Percentiles rank a stretch among this genome's conserved stretches.
These are phyloP conservation scores for Danio aesculapii DNA, from an alignment of 2,797 vertebrate species.

Conservation along the genomic window DNA sequence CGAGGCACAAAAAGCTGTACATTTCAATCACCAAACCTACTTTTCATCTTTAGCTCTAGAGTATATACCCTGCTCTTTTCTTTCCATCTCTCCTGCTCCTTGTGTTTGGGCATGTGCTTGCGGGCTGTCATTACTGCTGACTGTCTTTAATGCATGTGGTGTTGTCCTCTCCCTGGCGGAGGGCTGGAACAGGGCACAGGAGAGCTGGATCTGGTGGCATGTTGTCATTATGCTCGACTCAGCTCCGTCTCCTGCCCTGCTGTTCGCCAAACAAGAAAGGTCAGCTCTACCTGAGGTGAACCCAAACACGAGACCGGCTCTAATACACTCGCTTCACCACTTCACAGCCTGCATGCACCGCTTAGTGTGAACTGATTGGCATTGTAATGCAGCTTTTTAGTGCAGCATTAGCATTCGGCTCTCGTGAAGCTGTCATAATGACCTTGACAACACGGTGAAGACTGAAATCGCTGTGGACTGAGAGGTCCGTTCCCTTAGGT, in stretches of 20 bases:
- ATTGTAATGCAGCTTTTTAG: conserved; percentile 47
- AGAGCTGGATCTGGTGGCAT: conserved; percentile 52
- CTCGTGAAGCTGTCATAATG: conserved; percentile 47
- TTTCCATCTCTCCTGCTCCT: neutral
- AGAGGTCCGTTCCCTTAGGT: conserved; percentile 27
- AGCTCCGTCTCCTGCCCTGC: conserved; percentile 22
- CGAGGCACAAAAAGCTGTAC: conserved; percentile 15
- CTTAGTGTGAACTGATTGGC: conserved; percentile 23
- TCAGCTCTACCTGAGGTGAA: conserved; percentile 45
- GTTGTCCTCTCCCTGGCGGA: conserved; percentile 68
- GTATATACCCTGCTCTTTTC: conserved; percentile 32
- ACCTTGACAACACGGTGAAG: conserved; percentile 48
- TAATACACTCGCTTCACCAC: conserved; percentile 41
- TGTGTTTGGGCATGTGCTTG: conserved; percentile 22
- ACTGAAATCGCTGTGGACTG: conserved; percentile 16
- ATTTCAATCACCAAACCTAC: conserved; percentile 38
- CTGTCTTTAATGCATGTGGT: conserved; percentile 73
- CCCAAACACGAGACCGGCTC: conserved; percentile 37
- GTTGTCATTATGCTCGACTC: conserved; percentile 49
- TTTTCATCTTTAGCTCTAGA: conserved; percentile 23
- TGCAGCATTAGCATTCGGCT: conserved; percentile 51
- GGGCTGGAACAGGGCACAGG: conserved; percentile 62
- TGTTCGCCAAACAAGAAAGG: conserved; percentile 28
- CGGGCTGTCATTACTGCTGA: conserved; percentile 67
- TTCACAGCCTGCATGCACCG: conserved; percentile 36